These are phyloP conservation scores for Oceanodroma leucorhoa DNA, from an alignment of 2,797 vertebrate genomes.

Conservation along the genomic window DNA sequence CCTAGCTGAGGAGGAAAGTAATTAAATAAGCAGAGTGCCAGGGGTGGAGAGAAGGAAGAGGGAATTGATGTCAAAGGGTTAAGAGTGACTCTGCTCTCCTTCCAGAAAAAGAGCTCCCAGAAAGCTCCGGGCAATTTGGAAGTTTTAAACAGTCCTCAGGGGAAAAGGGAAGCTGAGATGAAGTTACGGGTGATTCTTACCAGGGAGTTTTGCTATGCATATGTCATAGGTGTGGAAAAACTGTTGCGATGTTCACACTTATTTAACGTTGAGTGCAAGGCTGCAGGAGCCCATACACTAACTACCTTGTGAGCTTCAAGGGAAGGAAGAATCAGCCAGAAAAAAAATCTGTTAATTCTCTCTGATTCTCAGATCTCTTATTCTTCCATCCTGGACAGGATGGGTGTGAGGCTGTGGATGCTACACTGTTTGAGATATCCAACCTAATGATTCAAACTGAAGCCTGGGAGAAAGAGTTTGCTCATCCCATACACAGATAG, in stretches of 20 bases:
- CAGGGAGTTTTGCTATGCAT: background rate
- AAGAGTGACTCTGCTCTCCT: background rate
- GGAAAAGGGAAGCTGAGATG: background rate
- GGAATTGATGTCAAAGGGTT: background rate
- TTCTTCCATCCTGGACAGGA: background rate
- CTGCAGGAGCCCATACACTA: background rate
- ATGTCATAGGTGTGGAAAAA: background rate
- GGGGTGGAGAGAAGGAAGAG: background rate
- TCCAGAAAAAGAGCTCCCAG: background rate
- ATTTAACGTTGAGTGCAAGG: background rate
- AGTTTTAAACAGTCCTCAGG: background rate
- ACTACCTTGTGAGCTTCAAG: background rate
- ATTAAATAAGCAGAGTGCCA: background rate
- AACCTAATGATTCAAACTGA: background rate
- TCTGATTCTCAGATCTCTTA: background rate
- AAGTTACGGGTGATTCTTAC: background rate
- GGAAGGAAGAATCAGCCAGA: background rate
- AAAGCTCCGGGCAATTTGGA: background rate
- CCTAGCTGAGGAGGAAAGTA: background rate
- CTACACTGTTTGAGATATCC: background rate
- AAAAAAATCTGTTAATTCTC: background rate
- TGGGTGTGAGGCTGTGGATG: background rate
- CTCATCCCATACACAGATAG: background rate
- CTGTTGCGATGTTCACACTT: background rate
- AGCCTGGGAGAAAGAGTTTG: background rate